phyloP scores from a whole-genome alignment of 2,888 invertebrate genomes.

The Carpatolechia fugitivella region DNA sequence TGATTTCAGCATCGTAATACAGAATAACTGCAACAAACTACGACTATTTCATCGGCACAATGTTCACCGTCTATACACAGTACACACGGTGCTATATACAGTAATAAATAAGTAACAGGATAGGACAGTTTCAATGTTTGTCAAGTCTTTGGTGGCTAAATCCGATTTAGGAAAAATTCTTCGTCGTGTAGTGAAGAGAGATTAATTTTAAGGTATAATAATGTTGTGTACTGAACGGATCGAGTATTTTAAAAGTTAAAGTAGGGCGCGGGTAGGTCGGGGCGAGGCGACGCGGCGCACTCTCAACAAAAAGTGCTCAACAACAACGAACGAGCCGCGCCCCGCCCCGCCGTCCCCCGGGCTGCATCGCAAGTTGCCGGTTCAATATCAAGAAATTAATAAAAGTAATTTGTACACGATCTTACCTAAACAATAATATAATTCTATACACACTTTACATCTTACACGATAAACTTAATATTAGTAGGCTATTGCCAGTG shows the following conservation, averaged over 20 bases:
- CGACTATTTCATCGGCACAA: constrained; percentile 16
- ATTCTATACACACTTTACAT: constrained; percentile 68
- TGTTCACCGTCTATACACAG: constrained; percentile 1
- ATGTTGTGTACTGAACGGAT: constrained; percentile 18
- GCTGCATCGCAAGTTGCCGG: constrained; percentile 25
- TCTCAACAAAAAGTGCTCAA: constrained; percentile 45
- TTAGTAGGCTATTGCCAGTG: constrained; percentile 60
- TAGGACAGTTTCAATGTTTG: constrained; percentile 30
- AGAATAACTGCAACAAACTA: constrained; percentile 18
- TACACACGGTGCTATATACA: constrained; percentile 16
- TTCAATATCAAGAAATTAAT: constrained; percentile 51
- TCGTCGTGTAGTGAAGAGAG: background rate
- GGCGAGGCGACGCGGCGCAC: constrained; percentile 39
- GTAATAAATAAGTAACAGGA: constrained; percentile 22
- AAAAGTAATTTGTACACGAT: constrained; percentile 68
- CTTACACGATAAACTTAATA: constrained; percentile 71
- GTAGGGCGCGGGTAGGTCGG: constrained; percentile 4
- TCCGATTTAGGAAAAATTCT: constrained; percentile 27
- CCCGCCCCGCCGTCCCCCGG: background rate
- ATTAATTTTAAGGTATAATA: background rate
- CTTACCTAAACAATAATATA: constrained; percentile 49
- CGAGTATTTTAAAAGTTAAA: constrained; percentile 39
- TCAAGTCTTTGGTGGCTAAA: constrained; percentile 54
- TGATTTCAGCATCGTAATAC: constrained; percentile 38
- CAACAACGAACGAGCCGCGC: constrained; percentile 28